Conservation (phyloP, 2,797 vertebrate genomes). For the Gadopsis marmoratus region DNA sequence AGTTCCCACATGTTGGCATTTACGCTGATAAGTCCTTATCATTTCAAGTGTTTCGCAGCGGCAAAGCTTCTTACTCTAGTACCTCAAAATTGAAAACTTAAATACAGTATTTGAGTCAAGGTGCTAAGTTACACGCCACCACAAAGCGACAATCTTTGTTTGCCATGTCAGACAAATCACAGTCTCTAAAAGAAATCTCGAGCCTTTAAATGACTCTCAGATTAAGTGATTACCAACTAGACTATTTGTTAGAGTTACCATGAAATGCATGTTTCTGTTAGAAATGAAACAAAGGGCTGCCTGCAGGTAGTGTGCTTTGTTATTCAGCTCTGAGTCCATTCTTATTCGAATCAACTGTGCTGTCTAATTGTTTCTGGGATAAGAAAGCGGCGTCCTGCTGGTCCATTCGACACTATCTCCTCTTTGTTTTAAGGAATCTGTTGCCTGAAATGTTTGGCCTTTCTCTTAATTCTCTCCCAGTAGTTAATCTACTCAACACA, state of each 20-base stretch:
- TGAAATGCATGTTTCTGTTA: conserved; percentile 36
- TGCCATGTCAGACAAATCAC: not conserved
- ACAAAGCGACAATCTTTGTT: not conserved
- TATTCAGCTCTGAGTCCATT: conserved; percentile 52
- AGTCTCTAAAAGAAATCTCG: not conserved
- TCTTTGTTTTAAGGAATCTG: conserved; percentile 53
- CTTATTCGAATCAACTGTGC: conserved; percentile 50
- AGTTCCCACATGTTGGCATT: not conserved
- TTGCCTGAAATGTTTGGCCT: conserved; percentile 3
- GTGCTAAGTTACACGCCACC: too few species aligned
- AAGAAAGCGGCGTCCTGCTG: conserved; percentile 53
- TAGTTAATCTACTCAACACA: not conserved
- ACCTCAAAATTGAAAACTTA: not conserved
- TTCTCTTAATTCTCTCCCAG: conserved; percentile 1
- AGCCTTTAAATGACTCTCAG: not conserved
- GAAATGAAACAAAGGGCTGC: conserved; percentile 39
- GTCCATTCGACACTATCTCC: conserved; percentile 32
- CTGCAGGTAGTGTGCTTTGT: conserved; percentile 56
- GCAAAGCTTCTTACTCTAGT: not conserved
- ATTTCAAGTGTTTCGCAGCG: not conserved
- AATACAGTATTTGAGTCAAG: not conserved
- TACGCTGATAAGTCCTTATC: not conserved
- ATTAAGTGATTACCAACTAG: conserved; percentile 18
- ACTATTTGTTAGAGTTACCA: conserved; percentile 30
- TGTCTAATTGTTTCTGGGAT: conserved; percentile 53